Conservation (phyloP, 2,888 invertebrate genomes). For the Drosophila vallismaia region DNA sequence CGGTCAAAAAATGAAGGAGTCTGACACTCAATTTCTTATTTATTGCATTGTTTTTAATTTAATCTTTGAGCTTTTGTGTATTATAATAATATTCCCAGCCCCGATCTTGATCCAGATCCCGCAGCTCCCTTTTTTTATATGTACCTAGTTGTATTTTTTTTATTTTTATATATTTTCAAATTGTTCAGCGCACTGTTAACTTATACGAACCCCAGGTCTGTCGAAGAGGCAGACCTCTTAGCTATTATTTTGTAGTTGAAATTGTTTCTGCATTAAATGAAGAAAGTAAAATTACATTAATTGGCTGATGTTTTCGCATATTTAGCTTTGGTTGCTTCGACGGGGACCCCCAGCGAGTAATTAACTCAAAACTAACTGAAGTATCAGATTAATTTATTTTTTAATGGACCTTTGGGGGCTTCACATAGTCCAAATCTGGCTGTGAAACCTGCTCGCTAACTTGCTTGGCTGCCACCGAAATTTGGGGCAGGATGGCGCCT, state of each 20-base stretch:
- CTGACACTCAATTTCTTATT: conserved; percentile 52
- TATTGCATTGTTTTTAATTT: conserved; percentile 72
- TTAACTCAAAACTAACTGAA: not conserved
- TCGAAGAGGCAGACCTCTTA: conserved; percentile 53
- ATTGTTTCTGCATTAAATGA: conserved; percentile 71
- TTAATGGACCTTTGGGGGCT: conserved; percentile 55
- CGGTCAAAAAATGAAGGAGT: conserved; percentile 60
- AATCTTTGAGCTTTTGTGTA: conserved; percentile 59
- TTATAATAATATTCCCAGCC: conserved; percentile 52
- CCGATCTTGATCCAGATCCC: conserved; percentile 3
- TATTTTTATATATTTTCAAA: conserved; percentile 56
- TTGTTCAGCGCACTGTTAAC: conserved; percentile 74
- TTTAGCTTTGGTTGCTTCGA: no score
- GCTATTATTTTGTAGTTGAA: conserved; percentile 69
- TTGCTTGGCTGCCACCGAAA: conserved; percentile 75
- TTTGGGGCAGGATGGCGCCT: conserved; percentile 74
- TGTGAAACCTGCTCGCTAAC: conserved; percentile 63
- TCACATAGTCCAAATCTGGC: conserved; percentile 48
- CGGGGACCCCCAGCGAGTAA: not conserved
- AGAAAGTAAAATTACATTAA: conserved; percentile 32
- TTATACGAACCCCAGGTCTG: conserved; percentile 51
- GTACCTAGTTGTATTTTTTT: conserved; percentile 60
- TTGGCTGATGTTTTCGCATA: not conserved
- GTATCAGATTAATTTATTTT: not conserved
- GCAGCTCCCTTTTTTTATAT: conserved; percentile 6